phyloP scores from a whole-genome alignment of 2,888 invertebrate species.

The Gerris lacustris region DNA sequence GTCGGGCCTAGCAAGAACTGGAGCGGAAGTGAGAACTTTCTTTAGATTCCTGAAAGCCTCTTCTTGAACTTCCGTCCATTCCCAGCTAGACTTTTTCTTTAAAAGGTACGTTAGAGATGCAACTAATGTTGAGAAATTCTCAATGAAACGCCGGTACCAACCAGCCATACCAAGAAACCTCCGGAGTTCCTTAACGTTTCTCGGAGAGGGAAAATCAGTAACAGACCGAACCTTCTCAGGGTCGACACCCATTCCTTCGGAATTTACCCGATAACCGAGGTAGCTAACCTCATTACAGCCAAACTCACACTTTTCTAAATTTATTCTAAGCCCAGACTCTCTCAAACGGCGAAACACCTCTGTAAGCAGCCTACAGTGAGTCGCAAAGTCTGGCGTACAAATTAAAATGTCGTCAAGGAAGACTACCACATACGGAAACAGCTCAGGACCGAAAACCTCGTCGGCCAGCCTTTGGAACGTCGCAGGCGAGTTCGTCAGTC shows the following conservation, averaged over 20 bases:
- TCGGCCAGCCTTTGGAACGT: neutral
- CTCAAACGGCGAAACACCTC: neutral
- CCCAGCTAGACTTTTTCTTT: neutral
- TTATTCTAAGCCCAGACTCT: neutral
- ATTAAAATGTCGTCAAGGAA: neutral
- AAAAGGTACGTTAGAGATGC: neutral
- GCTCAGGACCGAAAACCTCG: too few species aligned
- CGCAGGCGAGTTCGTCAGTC: neutral
- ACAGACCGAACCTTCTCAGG: neutral
- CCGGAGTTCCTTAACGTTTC: slow-evolving; percentile 11
- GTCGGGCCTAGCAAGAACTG: neutral
- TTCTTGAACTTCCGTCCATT: slow-evolving; percentile 11
- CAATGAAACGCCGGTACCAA: slow-evolving; percentile 14
- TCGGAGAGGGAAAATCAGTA: neutral
- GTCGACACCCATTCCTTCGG: neutral
- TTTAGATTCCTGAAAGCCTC: slow-evolving; percentile 12
- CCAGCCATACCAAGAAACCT: slow-evolving; percentile 11
- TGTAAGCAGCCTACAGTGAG: neutral
- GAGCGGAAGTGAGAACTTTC: neutral
- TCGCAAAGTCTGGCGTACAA: neutral
- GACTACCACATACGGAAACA: neutral
- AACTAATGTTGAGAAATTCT: neutral
- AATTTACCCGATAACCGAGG: neutral
- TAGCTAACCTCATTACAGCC: neutral
- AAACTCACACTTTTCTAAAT: neutral